Evolutionary conservation across 2,888 invertebrate genomes (phyloP).

Genomic region (Brenthis hecate): DNA sequence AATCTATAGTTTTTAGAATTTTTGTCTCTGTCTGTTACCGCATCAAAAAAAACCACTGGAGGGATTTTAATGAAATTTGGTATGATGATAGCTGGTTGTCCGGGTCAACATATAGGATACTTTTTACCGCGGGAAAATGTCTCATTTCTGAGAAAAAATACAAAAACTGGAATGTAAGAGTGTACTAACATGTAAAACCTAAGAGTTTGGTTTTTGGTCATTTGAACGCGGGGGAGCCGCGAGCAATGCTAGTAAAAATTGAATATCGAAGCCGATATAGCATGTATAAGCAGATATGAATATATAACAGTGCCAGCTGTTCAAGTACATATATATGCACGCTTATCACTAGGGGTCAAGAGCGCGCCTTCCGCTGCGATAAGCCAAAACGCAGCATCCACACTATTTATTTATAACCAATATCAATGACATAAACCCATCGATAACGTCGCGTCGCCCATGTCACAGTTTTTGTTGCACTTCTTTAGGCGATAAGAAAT

Average conservation of each 20-base stretch:
- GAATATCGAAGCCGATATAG: not conserved
- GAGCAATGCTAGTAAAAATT: not conserved
- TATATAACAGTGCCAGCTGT: slow-evolving; percentile 46
- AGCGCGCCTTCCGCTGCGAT: slow-evolving; percentile 75
- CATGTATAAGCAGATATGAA: not conserved
- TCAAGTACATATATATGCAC: slow-evolving; percentile 49
- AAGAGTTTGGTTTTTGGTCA: no score
- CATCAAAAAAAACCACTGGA: no score
- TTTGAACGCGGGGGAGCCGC: no score
- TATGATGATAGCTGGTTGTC: no score
- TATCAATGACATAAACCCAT: slow-evolving; percentile 47
- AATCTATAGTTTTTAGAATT: no score
- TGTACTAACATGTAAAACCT: no score
- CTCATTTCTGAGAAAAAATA: no score
- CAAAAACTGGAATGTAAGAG: no score
- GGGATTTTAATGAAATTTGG: no score
- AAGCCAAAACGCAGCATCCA: slow-evolving; percentile 69
- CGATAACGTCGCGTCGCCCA: slow-evolving; percentile 46
- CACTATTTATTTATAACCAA: slow-evolving; percentile 54
- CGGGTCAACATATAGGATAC: no score
- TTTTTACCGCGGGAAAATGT: no score
- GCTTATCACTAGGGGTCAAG: slow-evolving; percentile 74
- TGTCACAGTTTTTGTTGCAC: slow-evolving; percentile 52
- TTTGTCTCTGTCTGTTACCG: no score
- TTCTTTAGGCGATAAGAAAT: slow-evolving; percentile 56